phyloP scores from a whole-genome alignment of 2,797 vertebrate species.

The Tadarida brasiliensis region DNA sequence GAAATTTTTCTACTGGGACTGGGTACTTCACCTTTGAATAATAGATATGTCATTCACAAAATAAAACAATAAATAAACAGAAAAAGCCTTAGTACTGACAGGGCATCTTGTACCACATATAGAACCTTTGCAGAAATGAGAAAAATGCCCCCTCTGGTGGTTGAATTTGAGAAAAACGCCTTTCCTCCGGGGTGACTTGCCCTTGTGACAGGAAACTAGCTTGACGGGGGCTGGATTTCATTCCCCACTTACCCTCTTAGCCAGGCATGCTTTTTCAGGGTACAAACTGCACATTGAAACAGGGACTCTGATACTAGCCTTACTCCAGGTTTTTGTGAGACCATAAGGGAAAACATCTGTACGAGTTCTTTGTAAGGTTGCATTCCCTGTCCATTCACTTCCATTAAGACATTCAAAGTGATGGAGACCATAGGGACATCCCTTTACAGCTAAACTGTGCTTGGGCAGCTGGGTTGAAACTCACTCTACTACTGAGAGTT shows the following conservation, averaged over 20 bases:
- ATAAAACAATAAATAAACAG: not conserved
- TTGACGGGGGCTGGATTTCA: not conserved
- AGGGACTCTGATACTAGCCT: not conserved
- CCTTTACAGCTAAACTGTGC: not conserved
- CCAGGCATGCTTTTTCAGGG: not conserved
- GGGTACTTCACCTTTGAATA: not conserved
- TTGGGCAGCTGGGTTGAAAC: not conserved
- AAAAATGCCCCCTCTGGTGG: constrained; percentile 1
- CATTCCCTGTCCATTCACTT: not conserved
- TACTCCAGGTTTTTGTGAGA: not conserved
- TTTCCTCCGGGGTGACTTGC: not conserved
- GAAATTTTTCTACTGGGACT: not conserved
- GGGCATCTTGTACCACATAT: too few species aligned
- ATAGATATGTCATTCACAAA: not conserved
- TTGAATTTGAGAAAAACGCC: not conserved
- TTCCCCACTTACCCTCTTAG: not conserved
- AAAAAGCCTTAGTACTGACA: not conserved
- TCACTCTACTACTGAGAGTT: not conserved
- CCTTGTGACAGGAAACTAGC: not conserved
- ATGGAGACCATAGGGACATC: not conserved
- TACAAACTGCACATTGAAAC: not conserved
- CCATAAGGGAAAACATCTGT: not conserved
- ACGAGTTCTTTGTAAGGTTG: not conserved
- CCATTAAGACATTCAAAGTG: not conserved
- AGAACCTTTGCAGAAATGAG: not conserved